A percentile compares a stretch with the other conserved stretches of the same genome.
phyloP scores from a whole-genome alignment of 2,113 vertebrate genomes.

The Anhinga rufa region DNA sequence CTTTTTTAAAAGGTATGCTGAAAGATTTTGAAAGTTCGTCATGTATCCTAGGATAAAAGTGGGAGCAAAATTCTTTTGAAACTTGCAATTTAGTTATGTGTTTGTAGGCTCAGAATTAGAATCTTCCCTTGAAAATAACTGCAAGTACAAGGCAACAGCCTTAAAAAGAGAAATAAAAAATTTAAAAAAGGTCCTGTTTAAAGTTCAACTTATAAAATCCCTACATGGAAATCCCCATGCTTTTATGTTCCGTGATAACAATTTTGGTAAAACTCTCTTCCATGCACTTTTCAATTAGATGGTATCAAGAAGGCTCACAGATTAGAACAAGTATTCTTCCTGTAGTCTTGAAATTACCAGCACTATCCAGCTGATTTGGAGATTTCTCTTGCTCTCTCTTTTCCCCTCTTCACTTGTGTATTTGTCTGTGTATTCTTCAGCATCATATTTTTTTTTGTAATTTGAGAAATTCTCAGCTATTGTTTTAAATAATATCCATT shows the following conservation, averaged over 20 bases:
- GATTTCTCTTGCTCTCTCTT: background rate
- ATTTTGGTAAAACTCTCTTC: background rate
- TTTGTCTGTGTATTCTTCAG: background rate
- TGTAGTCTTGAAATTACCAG: background rate
- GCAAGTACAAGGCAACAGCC: background rate
- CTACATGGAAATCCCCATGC: background rate
- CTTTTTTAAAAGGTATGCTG: background rate
- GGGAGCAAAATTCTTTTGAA: background rate
- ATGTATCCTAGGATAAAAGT: background rate
- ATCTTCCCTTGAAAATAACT: background rate
- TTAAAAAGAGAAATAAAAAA: background rate
- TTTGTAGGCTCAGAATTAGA: background rate
- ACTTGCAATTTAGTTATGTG: background rate
- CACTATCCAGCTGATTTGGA: background rate
- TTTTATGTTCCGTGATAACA: background rate
- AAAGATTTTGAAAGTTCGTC: background rate
- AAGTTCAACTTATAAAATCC: background rate
- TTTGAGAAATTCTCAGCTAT: slow-evolving; percentile 28
- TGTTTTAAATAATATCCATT: slow-evolving; percentile 44
- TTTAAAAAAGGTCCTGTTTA: background rate
- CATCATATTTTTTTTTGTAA: background rate
- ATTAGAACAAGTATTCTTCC: background rate
- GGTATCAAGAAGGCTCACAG: background rate
- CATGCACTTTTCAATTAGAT: background rate
- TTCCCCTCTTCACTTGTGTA: background rate